Evolutionary conservation across 2,113 vertebrate genomes (phyloP).

Genomic region (Cyphomyrus plagiostoma): DNA sequence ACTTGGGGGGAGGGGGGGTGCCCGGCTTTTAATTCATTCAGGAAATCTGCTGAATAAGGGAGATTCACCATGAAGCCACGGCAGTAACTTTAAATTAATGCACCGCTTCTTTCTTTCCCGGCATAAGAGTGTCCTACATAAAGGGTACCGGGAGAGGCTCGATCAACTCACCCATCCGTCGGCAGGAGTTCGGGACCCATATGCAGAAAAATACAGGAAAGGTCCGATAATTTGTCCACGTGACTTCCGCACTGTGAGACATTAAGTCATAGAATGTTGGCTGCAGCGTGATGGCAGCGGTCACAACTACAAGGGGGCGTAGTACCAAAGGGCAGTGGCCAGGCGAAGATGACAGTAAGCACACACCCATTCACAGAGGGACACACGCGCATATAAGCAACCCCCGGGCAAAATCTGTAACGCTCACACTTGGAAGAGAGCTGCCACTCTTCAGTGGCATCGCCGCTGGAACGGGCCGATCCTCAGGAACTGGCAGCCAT

Average conservation of each 20-base stretch:
- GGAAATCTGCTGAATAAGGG: constrained; percentile 35
- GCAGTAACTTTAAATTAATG: constrained; percentile 30
- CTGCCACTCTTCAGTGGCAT: background rate
- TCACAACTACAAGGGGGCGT: background rate
- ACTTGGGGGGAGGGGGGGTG: background rate
- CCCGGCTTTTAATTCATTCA: constrained; percentile 29
- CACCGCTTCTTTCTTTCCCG: constrained; percentile 20
- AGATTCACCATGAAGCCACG: constrained; percentile 22
- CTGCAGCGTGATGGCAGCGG: background rate
- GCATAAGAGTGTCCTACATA: constrained; percentile 6
- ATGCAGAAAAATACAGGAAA: background rate
- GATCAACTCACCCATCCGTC: background rate
- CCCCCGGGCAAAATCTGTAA: background rate
- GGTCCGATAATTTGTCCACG: background rate
- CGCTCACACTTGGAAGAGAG: background rate
- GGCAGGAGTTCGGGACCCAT: background rate
- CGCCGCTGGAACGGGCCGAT: too few species aligned
- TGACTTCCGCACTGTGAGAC: background rate
- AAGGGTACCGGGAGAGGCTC: background rate
- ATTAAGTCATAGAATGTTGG: background rate
- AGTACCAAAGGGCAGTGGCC: background rate
- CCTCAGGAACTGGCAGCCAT: background rate
- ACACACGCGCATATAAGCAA: background rate
- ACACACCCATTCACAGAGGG: background rate
- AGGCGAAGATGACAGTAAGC: background rate